Conservation (phyloP, 2,888 invertebrate species). For the Trilocha varians region DNA sequence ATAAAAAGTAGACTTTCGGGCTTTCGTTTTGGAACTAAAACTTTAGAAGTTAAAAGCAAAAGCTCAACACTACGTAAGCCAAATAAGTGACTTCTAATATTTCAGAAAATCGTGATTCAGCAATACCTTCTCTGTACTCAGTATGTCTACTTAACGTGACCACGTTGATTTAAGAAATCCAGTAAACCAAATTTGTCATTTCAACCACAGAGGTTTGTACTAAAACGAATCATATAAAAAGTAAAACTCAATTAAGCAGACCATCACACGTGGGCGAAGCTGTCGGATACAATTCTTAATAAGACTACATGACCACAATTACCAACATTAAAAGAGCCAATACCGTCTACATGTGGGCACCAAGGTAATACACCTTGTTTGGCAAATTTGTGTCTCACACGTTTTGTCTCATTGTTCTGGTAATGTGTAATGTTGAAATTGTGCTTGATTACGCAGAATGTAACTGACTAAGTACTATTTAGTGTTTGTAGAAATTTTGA, state of each 20-base stretch:
- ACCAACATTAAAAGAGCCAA: slow-evolving; percentile 61
- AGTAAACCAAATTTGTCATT: too few relatives aligned
- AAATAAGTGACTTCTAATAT: too few relatives aligned
- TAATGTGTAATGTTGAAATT: slow-evolving; percentile 1
- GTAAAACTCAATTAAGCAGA: slow-evolving; percentile 28
- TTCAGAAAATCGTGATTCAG: too few relatives aligned
- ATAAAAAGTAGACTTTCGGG: too few relatives aligned
- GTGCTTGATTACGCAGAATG: neutral
- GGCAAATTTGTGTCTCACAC: slow-evolving; percentile 49
- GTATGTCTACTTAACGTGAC: too few relatives aligned
- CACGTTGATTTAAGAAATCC: too few relatives aligned
- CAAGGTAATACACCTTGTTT: slow-evolving; percentile 57
- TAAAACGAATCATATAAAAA: slow-evolving; percentile 17
- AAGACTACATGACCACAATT: slow-evolving; percentile 49
- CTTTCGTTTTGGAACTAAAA: too few relatives aligned
- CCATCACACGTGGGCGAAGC: slow-evolving; percentile 40
- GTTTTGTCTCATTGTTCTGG: slow-evolving; percentile 17
- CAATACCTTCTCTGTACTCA: too few relatives aligned
- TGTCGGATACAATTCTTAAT: slow-evolving; percentile 52
- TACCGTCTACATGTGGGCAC: slow-evolving; percentile 49
- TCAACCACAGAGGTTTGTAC: slow-evolving; percentile 5
- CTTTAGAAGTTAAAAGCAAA: too few relatives aligned
- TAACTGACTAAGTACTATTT: too few relatives aligned
- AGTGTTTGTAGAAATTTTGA: too few relatives aligned
- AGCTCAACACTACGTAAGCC: too few relatives aligned